Evolutionary conservation across 2,888 invertebrate species (phyloP).

Genomic region (Vandiemenella viatica): DNA sequence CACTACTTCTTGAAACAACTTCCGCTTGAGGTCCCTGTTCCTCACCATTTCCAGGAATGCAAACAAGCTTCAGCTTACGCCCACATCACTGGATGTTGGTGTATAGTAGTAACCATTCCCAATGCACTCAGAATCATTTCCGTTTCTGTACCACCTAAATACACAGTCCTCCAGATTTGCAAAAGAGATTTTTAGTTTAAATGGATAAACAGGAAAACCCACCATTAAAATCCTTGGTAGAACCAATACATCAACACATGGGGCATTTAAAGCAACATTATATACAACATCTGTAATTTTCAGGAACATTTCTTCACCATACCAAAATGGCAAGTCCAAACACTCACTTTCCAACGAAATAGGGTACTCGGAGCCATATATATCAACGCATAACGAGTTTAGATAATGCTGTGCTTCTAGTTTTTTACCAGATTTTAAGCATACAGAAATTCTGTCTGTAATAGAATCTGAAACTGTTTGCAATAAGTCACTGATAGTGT

Average conservation of each 20-base stretch:
- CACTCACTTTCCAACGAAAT: too few relatives aligned
- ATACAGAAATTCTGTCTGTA: too few relatives aligned
- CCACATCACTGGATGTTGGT: constrained; percentile 48
- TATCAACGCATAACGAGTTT: too few relatives aligned
- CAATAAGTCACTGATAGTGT: too few relatives aligned
- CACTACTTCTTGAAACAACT: constrained; percentile 37
- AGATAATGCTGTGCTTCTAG: too few relatives aligned
- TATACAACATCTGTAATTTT: constrained; percentile 42
- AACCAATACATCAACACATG: constrained; percentile 47
- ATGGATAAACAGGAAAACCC: constrained; percentile 60
- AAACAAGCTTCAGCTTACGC: constrained; percentile 46
- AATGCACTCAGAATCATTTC: constrained; percentile 27
- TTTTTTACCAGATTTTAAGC: too few relatives aligned
- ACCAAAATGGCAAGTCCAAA: too few relatives aligned
- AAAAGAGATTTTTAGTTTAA: constrained; percentile 48
- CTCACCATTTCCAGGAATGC: constrained; percentile 35
- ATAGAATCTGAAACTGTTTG: too few relatives aligned
- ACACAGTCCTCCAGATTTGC: constrained; percentile 37
- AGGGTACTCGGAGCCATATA: too few relatives aligned
- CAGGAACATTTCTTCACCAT: constrained; percentile 28
- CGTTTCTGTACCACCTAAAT: constrained; percentile 49
- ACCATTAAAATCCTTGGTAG: constrained; percentile 58
- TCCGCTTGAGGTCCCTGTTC: constrained; percentile 45
- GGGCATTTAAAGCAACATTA: constrained; percentile 54
- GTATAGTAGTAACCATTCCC: constrained; percentile 43